Evolutionary conservation across 2,888 invertebrate genomes (phyloP), one percentile per base, ranked within the genome.

Genomic region (Pseudanteris insignis): DNA sequence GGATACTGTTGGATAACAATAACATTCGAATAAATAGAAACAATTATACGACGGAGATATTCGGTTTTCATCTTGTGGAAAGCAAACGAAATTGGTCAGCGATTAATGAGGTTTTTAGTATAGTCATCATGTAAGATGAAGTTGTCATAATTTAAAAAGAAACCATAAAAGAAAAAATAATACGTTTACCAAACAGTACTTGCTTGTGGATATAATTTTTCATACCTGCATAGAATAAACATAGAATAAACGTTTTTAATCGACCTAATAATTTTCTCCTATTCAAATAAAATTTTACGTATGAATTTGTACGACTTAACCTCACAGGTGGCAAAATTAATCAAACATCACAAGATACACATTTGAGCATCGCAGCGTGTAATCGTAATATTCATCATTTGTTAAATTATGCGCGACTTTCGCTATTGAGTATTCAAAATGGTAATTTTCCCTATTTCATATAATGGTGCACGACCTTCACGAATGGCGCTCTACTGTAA

Each of bases 401-500:
- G 36, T 60, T 60, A 53, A 60, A 48, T 53, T 54, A 54, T 60
- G 60, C 60, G 28, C 48, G 44, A 54, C 60, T 54, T 60, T 60
- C 48, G 48, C 37, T 29, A 38, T 41, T 32, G 10, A 37, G 30
- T 43, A 59, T 59, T 53, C 59, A 47, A 47, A 59, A 59, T 60
- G 60, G 40, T 60, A 60, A 60, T 60, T 60, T 59, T 53, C 26
- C 33, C 47, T 48, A 53, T 60, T 60, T 48, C 48, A 60, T 38
- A 53, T 60, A 53, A 60, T 53, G 43, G 53, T 60, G 9, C 47
- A 37, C 32, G 53, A 38, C 60, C 60, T 53, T 60, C 37, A 53
- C 37, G 41, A 41, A 14, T 18, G 5, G 15, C n/a, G 46, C 24
- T 29, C 12, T 24, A 51, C 59, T 37, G 60, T 60, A 28, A 51